Base-by-base conservation (phyloP, 1,140 invertebrate species). In the Adoxophyes honmai region DNA sequence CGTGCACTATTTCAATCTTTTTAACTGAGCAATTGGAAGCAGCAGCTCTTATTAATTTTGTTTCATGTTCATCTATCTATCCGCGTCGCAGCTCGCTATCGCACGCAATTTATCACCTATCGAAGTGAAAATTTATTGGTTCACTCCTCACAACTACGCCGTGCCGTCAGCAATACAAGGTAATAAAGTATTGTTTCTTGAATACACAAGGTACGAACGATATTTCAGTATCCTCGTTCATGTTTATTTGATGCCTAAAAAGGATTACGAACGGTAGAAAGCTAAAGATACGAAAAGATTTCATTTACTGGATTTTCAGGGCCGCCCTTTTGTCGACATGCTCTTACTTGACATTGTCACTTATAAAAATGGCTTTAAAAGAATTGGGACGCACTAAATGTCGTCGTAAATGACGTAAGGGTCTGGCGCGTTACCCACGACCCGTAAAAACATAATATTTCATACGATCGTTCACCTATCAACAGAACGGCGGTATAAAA, bases 291-390 rank as follows among this genome's bases (percentile, higher is more conserved):
- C 21, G 21, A 28, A 28, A 28, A 28, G 21, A 28, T 28, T 28
- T 28, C 21, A 28, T 28, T 28, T 28, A 28, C 21, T 3, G 21
- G 21, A 2, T 28, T 28, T 28, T 28, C 21, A 28, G 21, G 6
- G 6, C 2, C 2, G 6, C 21, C 21, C 21, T 28, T 28, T 28
- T 6, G 21, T 6, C 6, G 21, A 6, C 21, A 6, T 28, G 6
- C 6, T 28, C n/a, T 21, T 42, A 4, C 0, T 14, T n/a, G 39
- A 48, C 21, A 48, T 48, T 48, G 10, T 28, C n/a, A 48, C 42
- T 48, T 18, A 28, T 48, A 44, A 16, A 48, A 48, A 18, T 48
- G 18, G 10, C 42, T 33, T 48, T 48, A 48, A 48, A 48, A 48
- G 21, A 21, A 48, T 28, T n/a, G 42, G 42, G n/a, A 33, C 21